Percentiles rank a stretch among this genome's conserved stretches.
Conservation (phyloP, 2,797 vertebrate genomes). For the Cyclopterus lumpus region DNA sequence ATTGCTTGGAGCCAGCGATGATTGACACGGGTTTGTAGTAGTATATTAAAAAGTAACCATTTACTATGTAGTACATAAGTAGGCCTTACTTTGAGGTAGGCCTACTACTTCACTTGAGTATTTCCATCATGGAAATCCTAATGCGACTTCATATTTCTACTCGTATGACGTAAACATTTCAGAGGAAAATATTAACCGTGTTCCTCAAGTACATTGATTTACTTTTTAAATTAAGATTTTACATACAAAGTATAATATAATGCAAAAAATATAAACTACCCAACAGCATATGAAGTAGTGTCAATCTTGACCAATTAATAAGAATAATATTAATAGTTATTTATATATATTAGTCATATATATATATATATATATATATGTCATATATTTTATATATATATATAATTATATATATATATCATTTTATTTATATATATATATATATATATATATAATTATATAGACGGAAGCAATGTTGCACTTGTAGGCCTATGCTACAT, state of each 20-base stretch:
- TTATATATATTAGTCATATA: too few species aligned
- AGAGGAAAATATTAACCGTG: not conserved
- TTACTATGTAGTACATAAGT: not conserved
- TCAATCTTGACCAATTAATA: not conserved
- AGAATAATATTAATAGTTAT: not conserved
- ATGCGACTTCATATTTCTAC: not conserved
- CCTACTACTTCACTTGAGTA: not conserved
- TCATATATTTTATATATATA: too few species aligned
- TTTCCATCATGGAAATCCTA: not conserved
- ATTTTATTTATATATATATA: too few species aligned
- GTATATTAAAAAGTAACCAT: not conserved
- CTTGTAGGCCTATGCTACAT: too few species aligned
- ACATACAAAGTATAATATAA: not conserved
- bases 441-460: too few species aligned
- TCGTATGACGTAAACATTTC: not conserved
- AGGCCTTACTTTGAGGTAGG: too few species aligned
- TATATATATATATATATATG: too few species aligned
- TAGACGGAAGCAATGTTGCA: too few species aligned
- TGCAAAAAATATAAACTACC: not conserved
- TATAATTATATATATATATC: too few species aligned
- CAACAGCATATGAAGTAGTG: not conserved
- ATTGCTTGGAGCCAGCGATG: not conserved
- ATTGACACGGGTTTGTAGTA: too few species aligned
- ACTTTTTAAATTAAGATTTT: not conserved
- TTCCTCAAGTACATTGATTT: not conserved